Conservation (phyloP, 92 coral and sea anemone species). For the Pocillopora grandis region DNA sequence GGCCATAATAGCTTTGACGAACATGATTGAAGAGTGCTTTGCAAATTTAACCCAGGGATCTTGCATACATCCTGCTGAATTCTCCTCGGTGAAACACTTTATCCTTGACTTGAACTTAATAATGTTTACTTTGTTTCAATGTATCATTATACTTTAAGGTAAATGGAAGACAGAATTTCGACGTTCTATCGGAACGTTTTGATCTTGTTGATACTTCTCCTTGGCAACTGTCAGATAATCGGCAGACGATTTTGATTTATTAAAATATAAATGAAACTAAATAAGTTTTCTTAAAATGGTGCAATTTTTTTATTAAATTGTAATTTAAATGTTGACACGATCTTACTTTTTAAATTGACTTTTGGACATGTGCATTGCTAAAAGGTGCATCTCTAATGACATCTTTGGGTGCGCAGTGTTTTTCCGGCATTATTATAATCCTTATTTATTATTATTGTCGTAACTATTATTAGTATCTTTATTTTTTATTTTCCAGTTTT, state of each 20-base stretch:
- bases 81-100: neutral
- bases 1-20: neutral
- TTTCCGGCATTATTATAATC: too few relatives aligned
- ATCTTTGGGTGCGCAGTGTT: too few relatives aligned
- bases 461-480: too few relatives aligned
- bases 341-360: too few relatives aligned
- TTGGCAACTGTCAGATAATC: neutral
- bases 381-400: too few relatives aligned
- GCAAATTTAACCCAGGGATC: neutral
- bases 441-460: too few relatives aligned
- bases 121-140: constrained; percentile 10
- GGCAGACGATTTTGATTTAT: neutral
- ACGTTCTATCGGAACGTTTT: constrained; percentile 4
- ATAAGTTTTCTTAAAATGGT: neutral
- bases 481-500: too few relatives aligned
- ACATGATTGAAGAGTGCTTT: neutral
- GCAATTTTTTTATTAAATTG: neutral
- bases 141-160: neutral
- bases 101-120: neutral
- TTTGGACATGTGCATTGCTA: too few relatives aligned
- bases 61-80: neutral
- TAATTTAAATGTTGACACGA: neutral
- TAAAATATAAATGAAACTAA: neutral
- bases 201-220: neutral
- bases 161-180: neutral